Base-by-base conservation (phyloP, 2,797 vertebrate genomes). In the Babyrousa celebensis region DNA sequence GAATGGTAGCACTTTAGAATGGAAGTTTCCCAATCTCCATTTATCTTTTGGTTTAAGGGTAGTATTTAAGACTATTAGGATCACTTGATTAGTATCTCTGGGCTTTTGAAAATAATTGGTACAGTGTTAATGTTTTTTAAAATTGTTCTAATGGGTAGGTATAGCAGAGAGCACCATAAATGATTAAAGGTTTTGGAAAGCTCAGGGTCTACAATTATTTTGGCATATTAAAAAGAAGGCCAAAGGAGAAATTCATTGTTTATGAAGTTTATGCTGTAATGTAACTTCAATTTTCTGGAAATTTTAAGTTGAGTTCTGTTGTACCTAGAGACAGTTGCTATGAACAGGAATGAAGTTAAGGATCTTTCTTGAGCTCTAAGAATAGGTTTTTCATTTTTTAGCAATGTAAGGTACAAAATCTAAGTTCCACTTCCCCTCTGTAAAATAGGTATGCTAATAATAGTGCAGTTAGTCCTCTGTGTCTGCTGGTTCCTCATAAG, bases 71-170 rank as follows among this genome's bases (percentile, higher is more conserved):
- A 96, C 94, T 94, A 54, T 96, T 96, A 97, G 71, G 75, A 96
- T 96, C 94, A 74, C 89, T 96, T 96, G 97, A 97, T 97, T 96
- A 96, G 88, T 96, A 97, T 97, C 91, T 89, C 86, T 95, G 70
- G n/a, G 96, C 94, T 98, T 97, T 97, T 97, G 92, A 97, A 97
- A 97, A 97, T 97, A 97, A 97, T 97, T 97, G 92, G 85, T 96
- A 82, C 43, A 89, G 89, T 93, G 89, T 95, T 96, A 95, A 82
- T 97, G 92, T 97, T 97, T 98, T 97, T 93, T 7, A 54, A 95
- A 96, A 97, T 97, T 96, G 89, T 97, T 96, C 62, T 98, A 95
- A 97, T 97, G 89, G 97, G 21, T 97, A 96, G 94, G 84, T 96
- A 94, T 62, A 74, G 95, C 86, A 87, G 71, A 94, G 71, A 96